These are phyloP conservation scores for Mellilla xanthometata DNA, from an alignment of 2,888 invertebrate genomes.

Conservation along the genomic window DNA sequence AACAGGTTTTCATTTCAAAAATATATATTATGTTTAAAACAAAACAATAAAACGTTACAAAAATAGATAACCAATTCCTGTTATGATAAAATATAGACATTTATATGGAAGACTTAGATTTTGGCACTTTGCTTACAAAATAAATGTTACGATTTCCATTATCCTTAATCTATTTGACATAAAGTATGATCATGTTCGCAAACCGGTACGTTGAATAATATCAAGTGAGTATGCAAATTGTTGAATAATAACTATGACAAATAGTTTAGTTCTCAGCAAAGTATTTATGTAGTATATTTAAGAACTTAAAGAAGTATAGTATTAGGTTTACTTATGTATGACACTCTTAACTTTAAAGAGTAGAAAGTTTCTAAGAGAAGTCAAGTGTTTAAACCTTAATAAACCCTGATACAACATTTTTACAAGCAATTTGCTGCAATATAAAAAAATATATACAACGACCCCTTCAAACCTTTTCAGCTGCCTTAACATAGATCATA, in stretches of 20 bases:
- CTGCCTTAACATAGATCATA: too few species aligned
- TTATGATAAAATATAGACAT: slow-evolving; percentile 15
- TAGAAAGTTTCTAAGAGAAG: too few species aligned
- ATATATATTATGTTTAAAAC: slow-evolving; percentile 20
- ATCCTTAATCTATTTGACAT: slow-evolving; percentile 20
- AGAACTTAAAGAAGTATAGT: too few species aligned
- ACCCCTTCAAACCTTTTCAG: too few species aligned
- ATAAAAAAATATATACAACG: too few species aligned
- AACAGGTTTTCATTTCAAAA: slow-evolving; percentile 4
- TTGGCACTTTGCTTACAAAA: slow-evolving; percentile 27
- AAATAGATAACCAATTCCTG: slow-evolving; percentile 19
- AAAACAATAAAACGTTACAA: slow-evolving; percentile 19
- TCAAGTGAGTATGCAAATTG: too few species aligned
- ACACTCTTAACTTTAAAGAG: too few species aligned
- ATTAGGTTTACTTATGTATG: too few species aligned
- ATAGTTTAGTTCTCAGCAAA: too few species aligned
- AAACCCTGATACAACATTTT: background rate
- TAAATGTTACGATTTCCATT: slow-evolving; percentile 20
- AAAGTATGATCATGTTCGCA: background rate
- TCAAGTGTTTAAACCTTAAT: background rate
- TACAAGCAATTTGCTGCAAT: too few species aligned
- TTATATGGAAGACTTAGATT: slow-evolving; percentile 27
- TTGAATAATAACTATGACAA: too few species aligned
- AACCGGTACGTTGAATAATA: background rate
- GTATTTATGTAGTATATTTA: too few species aligned